Percentiles rank a stretch among this genome's conserved stretches.
Evolutionary conservation across 2,113 vertebrate species (phyloP).

Genomic region (Echinops telfairi): DNA sequence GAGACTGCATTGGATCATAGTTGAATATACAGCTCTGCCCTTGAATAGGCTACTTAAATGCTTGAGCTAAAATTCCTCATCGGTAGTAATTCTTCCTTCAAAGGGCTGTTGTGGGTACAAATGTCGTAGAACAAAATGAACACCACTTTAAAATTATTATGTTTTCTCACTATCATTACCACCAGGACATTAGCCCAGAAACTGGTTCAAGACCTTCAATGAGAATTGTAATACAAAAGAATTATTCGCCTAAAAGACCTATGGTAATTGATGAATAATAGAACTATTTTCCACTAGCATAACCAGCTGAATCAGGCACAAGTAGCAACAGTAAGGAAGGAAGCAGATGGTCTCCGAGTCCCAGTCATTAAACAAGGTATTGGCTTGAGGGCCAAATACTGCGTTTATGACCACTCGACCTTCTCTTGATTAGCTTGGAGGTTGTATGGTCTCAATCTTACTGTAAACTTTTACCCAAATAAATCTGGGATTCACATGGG

Average conservation of each 20-base stretch:
- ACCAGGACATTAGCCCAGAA: slow-evolving; percentile 21
- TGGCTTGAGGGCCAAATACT: background rate
- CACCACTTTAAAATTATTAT: background rate
- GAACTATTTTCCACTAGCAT: background rate
- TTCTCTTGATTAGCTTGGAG: background rate
- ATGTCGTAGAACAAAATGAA: background rate
- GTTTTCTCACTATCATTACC: background rate
- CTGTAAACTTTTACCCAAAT: background rate
- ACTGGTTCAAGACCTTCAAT: background rate
- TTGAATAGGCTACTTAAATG: slow-evolving; percentile 21
- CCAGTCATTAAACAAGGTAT: background rate
- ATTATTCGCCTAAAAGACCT: background rate
- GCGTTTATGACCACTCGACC: background rate
- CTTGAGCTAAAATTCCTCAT: slow-evolving; percentile 7
- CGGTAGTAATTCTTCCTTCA: background rate
- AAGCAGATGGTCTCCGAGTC: background rate
- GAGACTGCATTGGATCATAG: background rate
- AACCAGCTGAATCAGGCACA: background rate
- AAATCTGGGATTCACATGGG: background rate
- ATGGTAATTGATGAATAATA: slow-evolving; percentile 4
- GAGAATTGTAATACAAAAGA: background rate
- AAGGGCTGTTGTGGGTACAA: background rate
- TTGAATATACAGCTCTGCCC: background rate
- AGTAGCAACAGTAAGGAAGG: background rate
- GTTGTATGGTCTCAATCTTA: background rate